Percentiles rank a stretch among this genome's conserved stretches.
Conservation (phyloP, 2,888 invertebrate genomes). For the Mesoligia furuncula region DNA sequence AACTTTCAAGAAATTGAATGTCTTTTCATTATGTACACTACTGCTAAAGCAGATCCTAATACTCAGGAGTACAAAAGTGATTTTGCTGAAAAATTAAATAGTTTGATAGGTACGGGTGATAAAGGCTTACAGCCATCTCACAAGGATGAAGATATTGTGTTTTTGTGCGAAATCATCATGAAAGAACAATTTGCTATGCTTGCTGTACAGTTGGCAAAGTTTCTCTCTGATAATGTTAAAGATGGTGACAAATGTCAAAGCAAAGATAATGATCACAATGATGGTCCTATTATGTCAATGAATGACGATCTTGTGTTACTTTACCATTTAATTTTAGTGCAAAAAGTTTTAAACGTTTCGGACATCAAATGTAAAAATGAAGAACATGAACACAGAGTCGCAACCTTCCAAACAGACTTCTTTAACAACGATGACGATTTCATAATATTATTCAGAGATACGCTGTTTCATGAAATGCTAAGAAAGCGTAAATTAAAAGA, state of each 20-base stretch:
- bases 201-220: constrained; percentile 38
- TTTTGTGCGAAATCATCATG: constrained; percentile 34
- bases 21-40: constrained; percentile 57
- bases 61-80: not conserved
- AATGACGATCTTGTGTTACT: constrained; percentile 39
- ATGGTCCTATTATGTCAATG: constrained; percentile 34
- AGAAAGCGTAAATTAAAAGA: constrained; percentile 17
- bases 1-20: constrained; percentile 42
- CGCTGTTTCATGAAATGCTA: constrained; percentile 35
- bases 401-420: constrained; percentile 44
- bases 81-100: constrained; percentile 26
- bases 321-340: constrained; percentile 50
- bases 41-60: constrained; percentile 37
- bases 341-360: constrained; percentile 43
- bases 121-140: constrained; percentile 11
- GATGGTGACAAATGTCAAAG: not conserved
- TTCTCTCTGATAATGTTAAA: constrained; percentile 19
- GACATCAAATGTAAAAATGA: constrained; percentile 26
- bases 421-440: constrained; percentile 28
- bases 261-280: not conserved
- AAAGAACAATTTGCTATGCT: constrained; percentile 42
- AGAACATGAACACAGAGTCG: constrained; percentile 27
- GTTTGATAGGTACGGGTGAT: constrained; percentile 48
- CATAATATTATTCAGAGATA: constrained; percentile 38
- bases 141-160: constrained; percentile 35